These are phyloP conservation scores for Heterotilapia buettikoferi DNA, from an alignment of 2,113 vertebrate species.

Conservation along the genomic window DNA sequence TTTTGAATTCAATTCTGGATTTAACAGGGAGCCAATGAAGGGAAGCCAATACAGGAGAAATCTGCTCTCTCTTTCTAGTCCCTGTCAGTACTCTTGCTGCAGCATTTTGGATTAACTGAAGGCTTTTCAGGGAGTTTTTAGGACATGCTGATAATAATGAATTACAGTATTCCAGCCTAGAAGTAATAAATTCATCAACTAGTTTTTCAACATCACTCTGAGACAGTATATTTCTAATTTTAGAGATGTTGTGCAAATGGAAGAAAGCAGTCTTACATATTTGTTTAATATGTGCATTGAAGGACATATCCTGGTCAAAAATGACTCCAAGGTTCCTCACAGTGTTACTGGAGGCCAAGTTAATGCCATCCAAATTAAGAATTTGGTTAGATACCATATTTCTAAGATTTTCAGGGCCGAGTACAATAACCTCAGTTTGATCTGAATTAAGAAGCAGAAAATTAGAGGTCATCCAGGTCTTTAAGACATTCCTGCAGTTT, in stretches of 20 bases:
- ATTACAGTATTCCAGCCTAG: background rate
- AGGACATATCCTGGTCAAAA: background rate
- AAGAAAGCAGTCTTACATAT: background rate
- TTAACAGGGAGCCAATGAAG: background rate
- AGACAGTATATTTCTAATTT: background rate
- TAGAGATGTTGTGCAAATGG: background rate
- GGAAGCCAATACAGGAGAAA: accelerated
- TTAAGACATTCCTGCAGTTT: background rate
- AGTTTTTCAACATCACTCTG: background rate
- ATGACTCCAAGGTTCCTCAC: background rate
- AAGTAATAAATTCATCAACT: background rate
- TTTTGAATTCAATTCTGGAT: background rate
- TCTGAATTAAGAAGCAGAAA: background rate
- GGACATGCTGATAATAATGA: background rate
- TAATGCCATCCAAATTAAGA: background rate
- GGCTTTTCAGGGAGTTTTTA: background rate
- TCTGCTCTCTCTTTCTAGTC: accelerated
- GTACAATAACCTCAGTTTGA: accelerated
- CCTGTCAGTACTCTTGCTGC: accelerated
- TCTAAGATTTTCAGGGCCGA: accelerated
- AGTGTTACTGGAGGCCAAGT: background rate
- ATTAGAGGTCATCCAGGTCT: accelerated
- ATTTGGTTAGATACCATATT: background rate
- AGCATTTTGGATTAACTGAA: background rate
- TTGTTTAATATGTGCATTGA: background rate